These are phyloP conservation scores for Bombus cullumanus DNA, from an alignment of 1,140 invertebrate species.

Conservation along the genomic window DNA sequence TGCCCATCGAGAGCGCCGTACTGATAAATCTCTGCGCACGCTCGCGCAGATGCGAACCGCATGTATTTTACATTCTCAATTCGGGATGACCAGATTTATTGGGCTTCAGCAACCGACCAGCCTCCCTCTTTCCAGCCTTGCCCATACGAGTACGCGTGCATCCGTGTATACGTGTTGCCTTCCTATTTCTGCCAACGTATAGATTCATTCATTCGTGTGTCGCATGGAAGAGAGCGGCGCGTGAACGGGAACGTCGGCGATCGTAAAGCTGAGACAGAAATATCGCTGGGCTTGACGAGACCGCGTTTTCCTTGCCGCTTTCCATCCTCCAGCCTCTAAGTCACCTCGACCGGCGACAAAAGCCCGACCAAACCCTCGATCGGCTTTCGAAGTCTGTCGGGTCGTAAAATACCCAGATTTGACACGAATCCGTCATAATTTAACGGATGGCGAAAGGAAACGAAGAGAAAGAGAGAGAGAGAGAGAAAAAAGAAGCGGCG, in stretches of 20 bases:
- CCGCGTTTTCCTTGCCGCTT: neutral
- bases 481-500: neutral
- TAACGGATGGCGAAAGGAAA: neutral
- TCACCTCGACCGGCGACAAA: neutral
- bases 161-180: neutral
- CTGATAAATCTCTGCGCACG: slow-evolving; percentile 72
- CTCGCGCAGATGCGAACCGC: slow-evolving; percentile 71
- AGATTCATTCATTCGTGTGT: slow-evolving; percentile 34
- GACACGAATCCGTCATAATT: slow-evolving; percentile 1
- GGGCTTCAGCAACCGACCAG: slow-evolving; percentile 62
- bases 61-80: slow-evolving; percentile 79
- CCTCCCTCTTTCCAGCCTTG: slow-evolving; percentile 42
- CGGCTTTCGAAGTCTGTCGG: neutral
- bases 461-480: too few relatives aligned
- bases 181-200: slow-evolving; percentile 55
- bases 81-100: slow-evolving; percentile 76
- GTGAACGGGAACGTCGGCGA: neutral
- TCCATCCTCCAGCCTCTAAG: neutral
- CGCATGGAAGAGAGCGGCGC: neutral
- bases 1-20: slow-evolving; percentile 72
- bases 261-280: neutral
- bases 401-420: neutral
- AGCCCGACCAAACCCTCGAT: fast-evolving
- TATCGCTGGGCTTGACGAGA: neutral
- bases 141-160: too few relatives aligned